phyloP scores from a whole-genome alignment of 2,113 vertebrate genomes.

The Nerophis lumbriciformis region DNA sequence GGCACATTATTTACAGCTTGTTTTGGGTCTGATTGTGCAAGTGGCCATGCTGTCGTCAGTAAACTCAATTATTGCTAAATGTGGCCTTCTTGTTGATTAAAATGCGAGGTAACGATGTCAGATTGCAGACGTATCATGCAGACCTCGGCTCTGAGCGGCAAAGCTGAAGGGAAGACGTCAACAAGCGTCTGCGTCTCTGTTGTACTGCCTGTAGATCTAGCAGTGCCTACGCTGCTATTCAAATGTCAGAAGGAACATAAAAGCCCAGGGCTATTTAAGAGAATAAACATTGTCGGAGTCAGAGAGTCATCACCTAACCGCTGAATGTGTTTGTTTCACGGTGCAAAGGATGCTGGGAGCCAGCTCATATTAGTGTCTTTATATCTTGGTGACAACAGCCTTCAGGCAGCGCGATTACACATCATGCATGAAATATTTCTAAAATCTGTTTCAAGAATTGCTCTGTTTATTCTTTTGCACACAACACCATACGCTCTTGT shows the following conservation, averaged over 20 bases:
- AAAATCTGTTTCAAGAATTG: not conserved
- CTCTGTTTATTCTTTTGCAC: not conserved
- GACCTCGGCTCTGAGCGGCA: not conserved
- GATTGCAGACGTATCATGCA: not conserved
- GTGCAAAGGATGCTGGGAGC: conserved; percentile 49
- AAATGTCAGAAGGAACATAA: conserved; percentile 42
- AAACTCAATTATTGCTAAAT: not conserved
- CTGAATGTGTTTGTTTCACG: conserved; percentile 40
- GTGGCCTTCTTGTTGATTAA: not conserved
- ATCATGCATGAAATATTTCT: not conserved
- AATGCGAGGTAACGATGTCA: not conserved
- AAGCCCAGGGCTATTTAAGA: conserved; percentile 28
- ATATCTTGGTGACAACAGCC: conserved; percentile 36
- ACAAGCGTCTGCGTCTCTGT: conserved; percentile 8
- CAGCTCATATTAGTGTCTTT: conserved; percentile 37
- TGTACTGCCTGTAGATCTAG: conserved; percentile 4
- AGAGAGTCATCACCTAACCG: conserved; percentile 25
- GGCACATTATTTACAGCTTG: not conserved
- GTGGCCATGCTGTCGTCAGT: not conserved
- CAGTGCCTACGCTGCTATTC: conserved; percentile 7
- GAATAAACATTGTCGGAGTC: conserved; percentile 24
- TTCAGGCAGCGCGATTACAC: conserved; percentile 3
- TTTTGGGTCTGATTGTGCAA: not conserved
- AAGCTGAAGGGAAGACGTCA: conserved; percentile 7
- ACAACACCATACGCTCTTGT: not conserved